Evolutionary conservation across 2,113 vertebrate genomes (phyloP).

Genomic region (Otus sunia): DNA sequence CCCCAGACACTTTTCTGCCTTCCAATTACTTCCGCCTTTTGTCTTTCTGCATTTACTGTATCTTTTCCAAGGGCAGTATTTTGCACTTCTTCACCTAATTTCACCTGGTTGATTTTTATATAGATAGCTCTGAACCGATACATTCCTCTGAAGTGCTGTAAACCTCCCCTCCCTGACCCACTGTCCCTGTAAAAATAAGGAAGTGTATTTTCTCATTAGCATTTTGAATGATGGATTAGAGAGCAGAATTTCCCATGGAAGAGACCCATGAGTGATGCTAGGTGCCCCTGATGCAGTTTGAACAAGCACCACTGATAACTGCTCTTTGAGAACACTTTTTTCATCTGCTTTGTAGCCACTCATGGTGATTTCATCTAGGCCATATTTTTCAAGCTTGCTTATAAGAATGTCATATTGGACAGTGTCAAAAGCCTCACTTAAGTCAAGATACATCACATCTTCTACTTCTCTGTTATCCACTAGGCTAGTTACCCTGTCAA

Average conservation of each 20-base stretch:
- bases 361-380: conserved; percentile 1
- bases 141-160: background rate
- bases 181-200: background rate
- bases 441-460: conserved; percentile 65
- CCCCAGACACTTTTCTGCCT: background rate
- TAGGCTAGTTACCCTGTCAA: conserved; percentile 41
- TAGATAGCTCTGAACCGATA: background rate
- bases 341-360: conserved; percentile 3
- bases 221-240: background rate
- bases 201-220: background rate
- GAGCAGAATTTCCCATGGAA: background rate
- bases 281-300: background rate
- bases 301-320: background rate
- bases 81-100: background rate
- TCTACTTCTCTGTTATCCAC: conserved; percentile 15
- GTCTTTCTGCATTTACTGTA: background rate
- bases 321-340: background rate
- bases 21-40: background rate
- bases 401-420: conserved; percentile 57
- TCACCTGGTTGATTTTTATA: background rate
- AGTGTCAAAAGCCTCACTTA: conserved; percentile 55
- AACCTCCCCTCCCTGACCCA: accelerated
- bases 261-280: accelerated
- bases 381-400: conserved; percentile 59
- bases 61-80: background rate